phyloP scores from a whole-genome alignment of 1,140 invertebrate genomes.

The Diachasmimorpha longicaudata region DNA sequence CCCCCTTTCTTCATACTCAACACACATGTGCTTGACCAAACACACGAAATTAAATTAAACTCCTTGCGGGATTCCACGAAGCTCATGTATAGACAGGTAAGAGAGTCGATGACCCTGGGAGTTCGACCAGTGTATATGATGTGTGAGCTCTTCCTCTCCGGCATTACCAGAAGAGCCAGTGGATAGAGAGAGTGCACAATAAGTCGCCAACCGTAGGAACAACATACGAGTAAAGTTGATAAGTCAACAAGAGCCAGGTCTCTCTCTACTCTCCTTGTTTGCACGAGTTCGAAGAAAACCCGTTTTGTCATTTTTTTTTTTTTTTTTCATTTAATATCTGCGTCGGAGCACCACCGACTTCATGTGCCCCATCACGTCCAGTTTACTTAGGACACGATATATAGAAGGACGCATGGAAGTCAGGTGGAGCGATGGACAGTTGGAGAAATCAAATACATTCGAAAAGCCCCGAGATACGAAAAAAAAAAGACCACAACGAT shows the following conservation, averaged over 20 bases:
- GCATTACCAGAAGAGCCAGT: neutral
- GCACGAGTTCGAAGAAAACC: conserved; percentile 53
- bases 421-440: neutral
- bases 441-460: conserved; percentile 47
- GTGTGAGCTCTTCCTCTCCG: neutral
- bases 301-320: conserved; percentile 39
- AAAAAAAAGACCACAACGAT: neutral
- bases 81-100: conserved; percentile 17
- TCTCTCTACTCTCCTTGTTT: conserved; percentile 37
- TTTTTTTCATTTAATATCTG: conserved; percentile 33
- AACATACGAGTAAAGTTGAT: conserved; percentile 50
- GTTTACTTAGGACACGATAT: conserved; percentile 52
- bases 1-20: too few species aligned
- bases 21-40: conserved; percentile 3
- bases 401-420: conserved; percentile 25
- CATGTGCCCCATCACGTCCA: conserved; percentile 37
- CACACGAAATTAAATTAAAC: conserved; percentile 33
- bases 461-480: conserved; percentile 22
- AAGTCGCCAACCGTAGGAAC: conserved; percentile 21
- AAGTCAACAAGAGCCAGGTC: conserved; percentile 48
- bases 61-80: conserved; percentile 27
- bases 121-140: neutral
- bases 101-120: conserved; percentile 30
- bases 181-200: neutral
- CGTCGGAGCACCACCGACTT: conserved; percentile 9